Base-by-base conservation (phyloP, 1,140 invertebrate species). In the Drosophila pseudoobscura region DNA sequence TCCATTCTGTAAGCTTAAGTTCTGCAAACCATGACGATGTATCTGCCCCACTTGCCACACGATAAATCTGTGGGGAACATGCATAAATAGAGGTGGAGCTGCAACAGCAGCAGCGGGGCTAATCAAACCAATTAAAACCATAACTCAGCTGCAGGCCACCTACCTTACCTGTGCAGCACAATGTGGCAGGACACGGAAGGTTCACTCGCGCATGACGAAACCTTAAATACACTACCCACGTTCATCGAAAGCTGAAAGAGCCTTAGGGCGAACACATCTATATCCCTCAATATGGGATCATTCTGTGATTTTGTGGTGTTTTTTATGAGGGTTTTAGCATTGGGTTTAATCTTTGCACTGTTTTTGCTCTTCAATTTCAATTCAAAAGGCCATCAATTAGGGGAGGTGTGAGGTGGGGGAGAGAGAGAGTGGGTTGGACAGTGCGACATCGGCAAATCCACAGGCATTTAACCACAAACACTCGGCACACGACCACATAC, bases 381-480 rank as follows among this genome's bases (percentile, higher is more conserved):
- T 66, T 73, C 53, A 45, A 68, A 71, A 60, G 59, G 45, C 43
- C 52, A 75, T 71, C 66, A 65, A 73, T 66, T 66, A 39, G 44
- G 22, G 11, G 35, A 43, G 29, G 17, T 53, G 31, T 47, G n/a
- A 13, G 11, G n/a, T 29, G 20, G 39, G 45, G 2, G 20, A 20
- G n/a, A 6, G 5, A 15, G 22, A 5, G 41, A 57, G 22, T 49
- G 44, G 56, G 13, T 26, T n/a, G n/a, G 31, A 20, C 17, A 44
- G 15, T 11, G 56, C 46, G 52, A 65, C 51, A 52, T 57, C 46
- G 43, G 50, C 41, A 59, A 64, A 72, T 72, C 54, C 58, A 60
- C 74, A 58, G 68, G 60, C 66, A 80, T 74, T 63, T 56, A 63
- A 79, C 70, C 70, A 15, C 70, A 79, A 79, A 71, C 77, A 79